Base-by-base conservation (phyloP, 2,797 vertebrate genomes). In the Gila robusta region DNA sequence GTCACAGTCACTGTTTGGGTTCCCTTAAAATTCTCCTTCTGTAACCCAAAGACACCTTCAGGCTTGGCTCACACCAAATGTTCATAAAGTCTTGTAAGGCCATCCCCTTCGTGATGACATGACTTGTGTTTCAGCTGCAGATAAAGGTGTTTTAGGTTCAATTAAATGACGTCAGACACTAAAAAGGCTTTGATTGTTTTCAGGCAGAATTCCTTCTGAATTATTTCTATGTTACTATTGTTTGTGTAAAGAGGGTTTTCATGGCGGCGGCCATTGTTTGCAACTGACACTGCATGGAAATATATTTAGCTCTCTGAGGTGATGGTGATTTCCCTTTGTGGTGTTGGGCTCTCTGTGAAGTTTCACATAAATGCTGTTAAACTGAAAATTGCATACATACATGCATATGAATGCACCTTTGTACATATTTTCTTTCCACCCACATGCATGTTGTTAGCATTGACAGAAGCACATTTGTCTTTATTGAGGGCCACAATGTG, bases 301-400 rank as follows among this genome's bases (percentile, higher is more conserved):
- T 90, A 87, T 81, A 81, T 90, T 85, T 83, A 85, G 76, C 81
- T 73, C 54, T 81, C 39, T 52, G 56, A 86, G 69, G 84, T 86
- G 84, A 10, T 73, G 89, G 89, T 90, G 89, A 54, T 88, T 88
- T 87, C 87, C 86, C 86, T 67, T 21, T 19, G 41, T 44, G 72
- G 49, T 56, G 28, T 21, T 28, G 5, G 1, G 28, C 81, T 16
- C 9, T 69, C 70, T 32, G 28, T 66, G 37, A 79, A 87, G 79
- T 90, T 88, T 85, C 62, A 87, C 28, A 41, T 81, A 83, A 80
- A 85, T 56, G 69, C 26, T 47, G 17, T 69, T 71, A 74, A 84
- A 82, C 77, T 62, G 81, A 86, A 81, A 84, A 72, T 62, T 41
- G 69, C 10, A 49, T 7, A 37, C 41, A 26, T 32, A 17, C 28